phyloP scores from a whole-genome alignment of 92 coral and sea anemone genomes.

The Blastomussa wellsi region DNA sequence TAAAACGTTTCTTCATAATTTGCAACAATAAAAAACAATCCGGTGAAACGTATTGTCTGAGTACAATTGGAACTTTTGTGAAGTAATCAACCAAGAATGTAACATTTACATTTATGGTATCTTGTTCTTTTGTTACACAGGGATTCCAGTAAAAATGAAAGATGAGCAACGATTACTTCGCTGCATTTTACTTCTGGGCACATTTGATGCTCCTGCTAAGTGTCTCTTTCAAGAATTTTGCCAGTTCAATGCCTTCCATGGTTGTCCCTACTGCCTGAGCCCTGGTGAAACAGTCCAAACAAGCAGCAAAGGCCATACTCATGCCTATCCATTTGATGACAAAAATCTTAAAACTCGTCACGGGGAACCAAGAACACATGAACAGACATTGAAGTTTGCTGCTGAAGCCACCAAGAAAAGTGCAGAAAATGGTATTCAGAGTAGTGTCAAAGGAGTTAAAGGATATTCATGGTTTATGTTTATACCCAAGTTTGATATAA shows the following conservation, averaged over 20 bases:
- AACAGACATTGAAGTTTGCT: slow-evolving; percentile 46
- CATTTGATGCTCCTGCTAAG: slow-evolving; percentile 66
- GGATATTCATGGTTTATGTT: slow-evolving; percentile 55
- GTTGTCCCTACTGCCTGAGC: slow-evolving; percentile 63
- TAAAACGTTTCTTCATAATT: too few species aligned
- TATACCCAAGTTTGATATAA: slow-evolving; percentile 55
- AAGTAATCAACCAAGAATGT: too few species aligned
- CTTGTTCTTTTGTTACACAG: too few species aligned
- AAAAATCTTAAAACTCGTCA: slow-evolving; percentile 32
- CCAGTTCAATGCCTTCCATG: slow-evolving; percentile 69
- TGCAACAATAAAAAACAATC: too few species aligned
- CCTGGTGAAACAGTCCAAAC: slow-evolving; percentile 60
- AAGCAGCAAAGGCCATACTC: slow-evolving; percentile 56
- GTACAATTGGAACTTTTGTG: too few species aligned
- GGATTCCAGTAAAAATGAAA: background rate
- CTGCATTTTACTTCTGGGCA: slow-evolving; percentile 29
- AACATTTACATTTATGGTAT: too few species aligned
- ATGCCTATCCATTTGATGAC: slow-evolving; percentile 64
- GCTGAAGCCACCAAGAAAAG: slow-evolving; percentile 34
- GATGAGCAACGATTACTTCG: too few species aligned
- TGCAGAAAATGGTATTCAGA: slow-evolving; percentile 2
- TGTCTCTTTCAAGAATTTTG: slow-evolving; percentile 59
- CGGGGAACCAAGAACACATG: slow-evolving; percentile 30
- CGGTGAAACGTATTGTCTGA: too few species aligned
- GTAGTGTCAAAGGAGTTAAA: slow-evolving; percentile 46